Evolutionary conservation across 2,113 vertebrate genomes (phyloP).

Genomic region (Pollimyrus isidori): DNA sequence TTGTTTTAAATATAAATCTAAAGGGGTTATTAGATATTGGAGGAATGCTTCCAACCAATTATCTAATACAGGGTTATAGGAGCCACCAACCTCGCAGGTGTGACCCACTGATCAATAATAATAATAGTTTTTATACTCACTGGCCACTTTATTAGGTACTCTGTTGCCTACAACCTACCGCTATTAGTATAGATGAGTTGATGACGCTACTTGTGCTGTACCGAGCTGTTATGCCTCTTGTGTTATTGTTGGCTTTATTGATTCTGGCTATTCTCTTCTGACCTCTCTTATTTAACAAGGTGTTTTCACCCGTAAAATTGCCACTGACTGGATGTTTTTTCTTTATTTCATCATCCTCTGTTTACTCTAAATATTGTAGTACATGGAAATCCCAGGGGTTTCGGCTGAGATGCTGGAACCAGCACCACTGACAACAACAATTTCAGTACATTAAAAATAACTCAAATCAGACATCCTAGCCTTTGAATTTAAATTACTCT

Average conservation of each 20-base stretch:
- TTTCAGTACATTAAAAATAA: neutral
- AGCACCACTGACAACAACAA: neutral
- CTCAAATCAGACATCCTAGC: neutral
- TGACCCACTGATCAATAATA: no score
- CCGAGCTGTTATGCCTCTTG: neutral
- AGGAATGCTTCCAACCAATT: neutral
- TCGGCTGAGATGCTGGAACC: neutral
- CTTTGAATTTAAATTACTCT: slow-evolving; percentile 1
- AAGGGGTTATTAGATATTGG: neutral
- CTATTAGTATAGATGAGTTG: neutral
- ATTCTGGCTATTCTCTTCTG: neutral
- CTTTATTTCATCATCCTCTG: neutral
- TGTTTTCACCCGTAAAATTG: neutral
- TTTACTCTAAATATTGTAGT: neutral
- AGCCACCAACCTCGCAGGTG: no score
- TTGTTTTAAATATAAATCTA: neutral
- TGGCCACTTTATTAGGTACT: neutral
- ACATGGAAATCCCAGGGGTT: neutral
- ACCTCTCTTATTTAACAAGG: neutral
- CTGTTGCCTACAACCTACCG: neutral
- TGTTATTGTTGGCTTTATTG: neutral
- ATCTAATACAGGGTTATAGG: neutral
- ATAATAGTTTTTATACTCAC: neutral
- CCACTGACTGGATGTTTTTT: neutral
- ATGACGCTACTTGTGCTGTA: neutral